phyloP scores from a whole-genome alignment of 2,888 invertebrate genomes.

The Cephus pulcher region DNA sequence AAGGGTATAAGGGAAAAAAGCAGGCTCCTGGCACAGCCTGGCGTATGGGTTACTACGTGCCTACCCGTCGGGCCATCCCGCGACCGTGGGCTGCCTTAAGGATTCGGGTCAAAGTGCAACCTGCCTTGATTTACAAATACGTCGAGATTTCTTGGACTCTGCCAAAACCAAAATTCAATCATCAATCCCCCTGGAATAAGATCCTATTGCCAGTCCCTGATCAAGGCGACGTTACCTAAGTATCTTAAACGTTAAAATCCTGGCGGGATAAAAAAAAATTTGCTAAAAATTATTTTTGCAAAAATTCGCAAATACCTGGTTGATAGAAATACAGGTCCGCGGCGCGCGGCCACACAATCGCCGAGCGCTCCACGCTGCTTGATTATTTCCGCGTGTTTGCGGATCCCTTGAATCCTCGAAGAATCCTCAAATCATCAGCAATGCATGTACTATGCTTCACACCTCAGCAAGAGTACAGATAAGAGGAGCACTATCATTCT shows the following conservation, averaged over 20 bases:
- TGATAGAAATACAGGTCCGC: conserved; percentile 63
- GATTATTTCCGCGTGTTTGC: conserved; percentile 59
- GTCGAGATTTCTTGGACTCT: conserved; percentile 48
- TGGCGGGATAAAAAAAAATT: background rate
- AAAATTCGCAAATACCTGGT: conserved; percentile 49
- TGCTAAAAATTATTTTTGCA: background rate
- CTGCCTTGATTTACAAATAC: conserved; percentile 60
- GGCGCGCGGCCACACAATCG: conserved; percentile 64
- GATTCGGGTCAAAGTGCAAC: conserved; percentile 60
- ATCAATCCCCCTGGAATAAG: background rate
- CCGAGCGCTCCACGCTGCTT: conserved; percentile 64
- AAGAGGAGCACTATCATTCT: conserved; percentile 41
- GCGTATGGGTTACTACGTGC: conserved; percentile 57
- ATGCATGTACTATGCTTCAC: conserved; percentile 18
- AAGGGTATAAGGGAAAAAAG: conserved; percentile 11
- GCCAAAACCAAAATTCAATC: conserved; percentile 61
- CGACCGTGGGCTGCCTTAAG: conserved; percentile 52
- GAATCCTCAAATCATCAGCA: conserved; percentile 27
- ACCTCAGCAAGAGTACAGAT: conserved; percentile 27
- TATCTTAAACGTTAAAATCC: too few relatives aligned
- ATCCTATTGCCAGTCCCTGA: background rate
- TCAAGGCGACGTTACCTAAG: background rate
- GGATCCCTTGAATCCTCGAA: conserved; percentile 51
- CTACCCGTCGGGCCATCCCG: conserved; percentile 49
- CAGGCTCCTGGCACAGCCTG: conserved; percentile 46